Evolutionary conservation across 2,888 invertebrate genomes (phyloP).

Genomic region (Ommatoiulus sabulosus): DNA sequence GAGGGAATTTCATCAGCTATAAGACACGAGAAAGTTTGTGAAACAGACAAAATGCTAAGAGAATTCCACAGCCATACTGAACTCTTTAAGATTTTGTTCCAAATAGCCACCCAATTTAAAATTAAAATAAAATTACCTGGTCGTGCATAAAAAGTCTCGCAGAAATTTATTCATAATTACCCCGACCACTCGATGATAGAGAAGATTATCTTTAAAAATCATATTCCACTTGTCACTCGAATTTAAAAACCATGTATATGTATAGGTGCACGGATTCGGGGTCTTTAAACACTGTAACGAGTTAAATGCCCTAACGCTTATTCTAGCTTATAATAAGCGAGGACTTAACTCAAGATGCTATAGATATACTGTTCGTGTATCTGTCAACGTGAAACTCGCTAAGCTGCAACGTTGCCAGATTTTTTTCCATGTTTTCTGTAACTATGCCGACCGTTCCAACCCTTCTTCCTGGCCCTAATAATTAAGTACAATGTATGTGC

Average conservation of each 20-base stretch:
- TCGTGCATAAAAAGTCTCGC: no score
- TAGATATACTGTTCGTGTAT: background rate
- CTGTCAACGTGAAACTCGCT: background rate
- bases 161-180: no score
- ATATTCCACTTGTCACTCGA: no score
- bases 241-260: background rate
- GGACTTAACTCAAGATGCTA: background rate
- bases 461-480: slow-evolving; percentile 1
- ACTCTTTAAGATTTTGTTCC: no score
- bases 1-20: no score
- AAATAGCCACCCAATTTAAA: no score
- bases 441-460: background rate
- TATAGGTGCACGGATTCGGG: background rate
- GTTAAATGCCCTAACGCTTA: background rate
- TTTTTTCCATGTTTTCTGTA: background rate
- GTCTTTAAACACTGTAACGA: background rate
- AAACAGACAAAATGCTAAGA: no score
- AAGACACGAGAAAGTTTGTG: no score
- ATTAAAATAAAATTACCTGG: no score
- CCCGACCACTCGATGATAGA: no score
- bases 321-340: background rate
- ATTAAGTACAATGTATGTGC: background rate
- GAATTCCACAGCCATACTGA: no score
- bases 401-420: slow-evolving; percentile 6
- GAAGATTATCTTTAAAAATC: no score